Evolutionary conservation across 2,888 invertebrate species (phyloP), one percentile per base, ranked within the genome.

Genomic region (Morinoia aosen): DNA sequence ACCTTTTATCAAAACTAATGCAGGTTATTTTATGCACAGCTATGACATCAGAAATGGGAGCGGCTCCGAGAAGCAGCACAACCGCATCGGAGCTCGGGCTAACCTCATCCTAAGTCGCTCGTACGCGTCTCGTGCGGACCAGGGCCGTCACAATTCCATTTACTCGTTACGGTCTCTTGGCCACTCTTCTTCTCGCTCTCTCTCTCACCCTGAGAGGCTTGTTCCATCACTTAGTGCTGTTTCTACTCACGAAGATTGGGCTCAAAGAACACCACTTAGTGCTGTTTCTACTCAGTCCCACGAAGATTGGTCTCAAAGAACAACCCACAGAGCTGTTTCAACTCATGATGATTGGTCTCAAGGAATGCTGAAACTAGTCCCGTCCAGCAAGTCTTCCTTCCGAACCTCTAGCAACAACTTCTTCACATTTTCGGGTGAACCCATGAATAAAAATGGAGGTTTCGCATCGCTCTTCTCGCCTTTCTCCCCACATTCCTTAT

Each of bases 31-130:
- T 93, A 57, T 25, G 58, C 19, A 39, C 93, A 93, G 93, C 48
- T 93, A 57, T 57, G 93, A 93, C 93, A 93, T 93, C 93, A 93
- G 93, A 57, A 93, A 93, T 48, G 93, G 93, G 48, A 93, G 93
- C n/a, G 93, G 93, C 33, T 93, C 93, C 57, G 93, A 93, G 58
- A 93, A 57, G 58, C 93, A 93, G n/a, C 57, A 93, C 93, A 93
- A 93, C n/a, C 56, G 93, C 93, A 93, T 93, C 10, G 93, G 93
- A 33, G 58, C 93, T 39, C 14, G 93, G 10, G 93, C 93, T 57
- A 39, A 93, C 40, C 57, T 93, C 58, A 93, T 93, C 93, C 19
- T 93, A 7, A 93, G 58, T 33, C 11, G 58, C 12, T 93, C 93
- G 16, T 57, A 93, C 93, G 14, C 93, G 57, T 33, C 56, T 56